Evolutionary conservation across 2,888 invertebrate genomes (phyloP), one percentile per base, ranked within the genome.

Genomic region (Drosophila prostipennis): DNA sequence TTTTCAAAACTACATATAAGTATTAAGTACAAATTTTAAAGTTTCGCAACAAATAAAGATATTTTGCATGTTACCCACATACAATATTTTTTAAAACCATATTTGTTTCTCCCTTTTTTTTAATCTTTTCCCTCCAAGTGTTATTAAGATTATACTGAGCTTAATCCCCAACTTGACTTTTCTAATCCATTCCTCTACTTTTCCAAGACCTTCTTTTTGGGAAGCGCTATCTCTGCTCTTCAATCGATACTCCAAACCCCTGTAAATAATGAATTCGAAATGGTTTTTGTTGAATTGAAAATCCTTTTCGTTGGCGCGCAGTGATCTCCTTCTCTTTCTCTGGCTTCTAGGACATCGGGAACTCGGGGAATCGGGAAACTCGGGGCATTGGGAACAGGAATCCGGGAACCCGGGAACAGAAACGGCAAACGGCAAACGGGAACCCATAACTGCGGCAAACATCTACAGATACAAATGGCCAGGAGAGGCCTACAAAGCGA

Each of bases 211-310:
- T 29, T 14, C 3, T 11, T 10, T 42, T 59, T n/a, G n/a, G 13
- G 1, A 34, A 26, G 54, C 58, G 29, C 36, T 45, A 63, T 74
- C 64, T 68, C 56, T 61, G 54, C 45, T 56, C 19, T 49, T 32
- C 36, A 68, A 68, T 71, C 60, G 32, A 45, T 52, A 71, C 55
- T 53, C 68, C 74, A 67, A 56, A 74, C 75, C 79, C 72, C 56
- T 84, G 79, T 86, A 79, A 61, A 69, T 73, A 82, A 83, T 85
- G 80, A 72, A 72, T 71, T 60, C 64, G 43, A 75, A 72, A 80
- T 83, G 79, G 86, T 77, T 86, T 65, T 64, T 80, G 88, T 88
- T 88, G 88, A 84, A 87, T 88, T 80, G 88, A 80, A 84, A 84
- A 84, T 88, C 83, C 88, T 83, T 76, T 68, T 64, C 78, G 64